Percentiles rank a stretch among this genome's conserved stretches.
Evolutionary conservation across 1,140 invertebrate genomes (phyloP).

Genomic region (Varroa destructor): DNA sequence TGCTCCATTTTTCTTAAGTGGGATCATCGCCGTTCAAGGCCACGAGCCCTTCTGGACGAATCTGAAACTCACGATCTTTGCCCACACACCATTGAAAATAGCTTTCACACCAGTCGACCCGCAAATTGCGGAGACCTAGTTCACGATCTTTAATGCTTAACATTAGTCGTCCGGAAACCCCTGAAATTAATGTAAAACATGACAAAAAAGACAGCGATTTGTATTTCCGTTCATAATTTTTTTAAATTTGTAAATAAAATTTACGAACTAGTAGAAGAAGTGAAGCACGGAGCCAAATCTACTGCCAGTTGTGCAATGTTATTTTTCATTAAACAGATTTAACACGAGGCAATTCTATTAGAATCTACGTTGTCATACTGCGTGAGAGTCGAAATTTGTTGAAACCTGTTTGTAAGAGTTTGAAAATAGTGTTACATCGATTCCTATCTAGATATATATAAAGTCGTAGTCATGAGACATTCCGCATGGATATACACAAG

Average conservation of each 20-base stretch:
- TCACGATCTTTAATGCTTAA: background rate
- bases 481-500: too few relatives aligned
- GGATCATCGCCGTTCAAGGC: too few relatives aligned
- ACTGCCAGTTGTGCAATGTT: background rate
- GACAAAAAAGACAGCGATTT: background rate
- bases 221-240: background rate
- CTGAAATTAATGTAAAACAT: background rate
- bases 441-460: too few relatives aligned
- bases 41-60: conserved; percentile 11
- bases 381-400: too few relatives aligned
- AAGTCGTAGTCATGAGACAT: too few relatives aligned
- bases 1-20: too few relatives aligned
- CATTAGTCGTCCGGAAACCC: conserved; percentile 4
- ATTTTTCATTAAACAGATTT: background rate
- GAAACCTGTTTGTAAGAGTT: too few relatives aligned
- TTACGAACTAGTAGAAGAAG: background rate
- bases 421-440: too few relatives aligned
- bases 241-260: background rate
- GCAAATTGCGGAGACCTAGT: background rate
- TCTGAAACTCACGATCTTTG: background rate
- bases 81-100: background rate
- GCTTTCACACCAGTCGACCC: conserved; percentile 14
- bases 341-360: background rate
- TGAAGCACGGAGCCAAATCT: background rate
- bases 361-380: too few relatives aligned